Base-by-base conservation (phyloP, 2,113 vertebrate species). In the Gadus chalcogrammus region DNA sequence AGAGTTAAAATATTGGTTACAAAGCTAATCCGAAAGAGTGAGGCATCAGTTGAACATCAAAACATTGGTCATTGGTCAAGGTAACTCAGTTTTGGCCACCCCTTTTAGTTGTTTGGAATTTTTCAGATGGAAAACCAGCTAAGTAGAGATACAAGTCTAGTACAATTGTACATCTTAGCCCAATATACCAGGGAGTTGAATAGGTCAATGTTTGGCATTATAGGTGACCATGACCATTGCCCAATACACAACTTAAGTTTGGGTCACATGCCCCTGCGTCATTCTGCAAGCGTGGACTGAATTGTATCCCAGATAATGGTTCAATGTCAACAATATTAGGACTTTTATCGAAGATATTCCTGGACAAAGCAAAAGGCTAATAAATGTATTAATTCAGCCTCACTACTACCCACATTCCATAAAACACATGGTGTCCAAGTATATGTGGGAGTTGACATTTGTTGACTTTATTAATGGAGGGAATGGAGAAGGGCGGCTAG, bases 181-280 rank as follows among this genome's bases (percentile, higher is more conserved):
- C 31, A 35, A 35, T 24, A 35, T 35, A 48, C 9, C 42, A 48
- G 42, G 42, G 42, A 48, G 42, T 48, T 48, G 8, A 48, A 48
- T 48, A 48, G 12, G 42, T 13, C 12, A 48, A 48, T 48, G 55
- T 4, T 15, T 16, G 55, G 15, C 42, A 8, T 55, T n/a, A 28
- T n/a, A 9, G 58, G 42, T 61, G 84, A 86, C 83, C 79, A 17
- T 59, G 74, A 89, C 85, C 85, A 81, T 64, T 72, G 61, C 15
- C 42, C 18, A 52, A 35, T 67, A 65, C 24, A 12, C 73, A 70
- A 81, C 3, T 13, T 83, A 75, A 60, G 71, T 63, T 35, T 35
- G 69, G 66, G 75, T 77, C 76, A 68, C 42, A 31, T 65, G 84
- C 84, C 86, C 16, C 68, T 61, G 87, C 85, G 87, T 90, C 85